Evolutionary conservation across 2,888 invertebrate genomes (phyloP).

Genomic region (Hedychridium roseum): DNA sequence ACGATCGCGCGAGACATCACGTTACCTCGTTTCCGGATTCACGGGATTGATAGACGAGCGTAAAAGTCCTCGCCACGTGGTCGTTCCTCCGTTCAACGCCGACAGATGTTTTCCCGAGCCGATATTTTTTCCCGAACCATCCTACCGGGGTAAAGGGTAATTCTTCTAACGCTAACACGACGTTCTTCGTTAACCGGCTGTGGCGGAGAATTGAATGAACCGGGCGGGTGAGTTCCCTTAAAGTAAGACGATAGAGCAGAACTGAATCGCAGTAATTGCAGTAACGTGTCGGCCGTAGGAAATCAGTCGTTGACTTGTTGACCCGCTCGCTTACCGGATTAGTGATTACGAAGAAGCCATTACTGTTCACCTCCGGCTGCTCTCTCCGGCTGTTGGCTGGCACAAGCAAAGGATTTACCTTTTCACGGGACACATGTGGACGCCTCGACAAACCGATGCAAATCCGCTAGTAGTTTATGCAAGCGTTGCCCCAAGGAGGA

Average conservation of each 20-base stretch:
- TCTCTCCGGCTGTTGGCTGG: not conserved
- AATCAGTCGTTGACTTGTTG: conserved; percentile 2
- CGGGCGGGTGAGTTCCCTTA: not conserved
- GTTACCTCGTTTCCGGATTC: not conserved
- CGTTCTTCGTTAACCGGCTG: too few species aligned
- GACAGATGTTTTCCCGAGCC: not conserved
- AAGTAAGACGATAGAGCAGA: not conserved
- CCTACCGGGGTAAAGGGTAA: not conserved
- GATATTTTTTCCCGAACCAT: not conserved
- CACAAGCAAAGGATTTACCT: not conserved
- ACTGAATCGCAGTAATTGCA: not conserved
- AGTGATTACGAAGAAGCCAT: conserved; percentile 1
- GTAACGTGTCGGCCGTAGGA: too few species aligned
- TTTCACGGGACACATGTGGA: too few species aligned
- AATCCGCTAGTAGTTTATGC: too few species aligned
- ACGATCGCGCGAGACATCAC: not conserved
- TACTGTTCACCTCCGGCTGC: too few species aligned
- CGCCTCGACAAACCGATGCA: too few species aligned
- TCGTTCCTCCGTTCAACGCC: not conserved
- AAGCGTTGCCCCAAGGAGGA: too few species aligned
- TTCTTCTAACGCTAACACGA: too few species aligned
- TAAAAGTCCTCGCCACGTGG: not conserved
- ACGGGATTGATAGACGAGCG: not conserved
- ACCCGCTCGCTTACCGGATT: not conserved
- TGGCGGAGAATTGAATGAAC: too few species aligned